A percentile compares a stretch with the other conserved stretches of the same genome.
Evolutionary conservation across 2,888 invertebrate species (phyloP).

Genomic region (Epinotia nisella): DNA sequence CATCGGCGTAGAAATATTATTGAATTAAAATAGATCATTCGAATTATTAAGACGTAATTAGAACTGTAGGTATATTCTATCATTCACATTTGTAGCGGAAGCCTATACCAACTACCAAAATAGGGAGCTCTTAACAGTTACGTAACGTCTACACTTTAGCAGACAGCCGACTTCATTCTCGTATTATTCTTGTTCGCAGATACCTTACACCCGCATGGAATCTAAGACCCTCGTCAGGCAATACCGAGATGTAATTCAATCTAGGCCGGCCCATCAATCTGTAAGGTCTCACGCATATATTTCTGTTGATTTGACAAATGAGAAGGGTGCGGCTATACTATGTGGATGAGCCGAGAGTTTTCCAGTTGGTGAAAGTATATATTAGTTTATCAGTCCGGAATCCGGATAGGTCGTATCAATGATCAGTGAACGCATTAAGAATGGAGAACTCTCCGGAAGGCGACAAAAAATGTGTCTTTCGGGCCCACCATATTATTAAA

Average conservation of each 20-base stretch:
- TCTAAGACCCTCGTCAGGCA: conserved; percentile 82
- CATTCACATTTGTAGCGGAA: not conserved
- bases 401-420: conserved; percentile 51
- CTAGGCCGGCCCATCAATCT: conserved; percentile 83
- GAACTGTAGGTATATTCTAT: not conserved
- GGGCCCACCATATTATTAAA: too few relatives aligned
- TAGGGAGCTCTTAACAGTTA: conserved; percentile 46
- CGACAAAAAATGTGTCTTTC: too few relatives aligned
- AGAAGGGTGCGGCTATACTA: conserved; percentile 75
- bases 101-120: conserved; percentile 27
- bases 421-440: conserved; percentile 46
- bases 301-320: conserved; percentile 85
- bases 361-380: conserved; percentile 60
- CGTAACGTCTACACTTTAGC: conserved; percentile 56
- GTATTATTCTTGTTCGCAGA: conserved; percentile 74
- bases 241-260: conserved; percentile 83
- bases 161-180: conserved; percentile 68
- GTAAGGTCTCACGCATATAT: conserved; percentile 83
- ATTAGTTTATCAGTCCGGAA: conserved; percentile 57
- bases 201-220: conserved; percentile 68
- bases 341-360: conserved; percentile 65
- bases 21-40: too few relatives aligned
- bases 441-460: conserved; percentile 3
- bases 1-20: too few relatives aligned
- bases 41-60: too few relatives aligned